Evolutionary conservation across 2,113 vertebrate genomes (phyloP).

Genomic region (Engystomops pustulosus): DNA sequence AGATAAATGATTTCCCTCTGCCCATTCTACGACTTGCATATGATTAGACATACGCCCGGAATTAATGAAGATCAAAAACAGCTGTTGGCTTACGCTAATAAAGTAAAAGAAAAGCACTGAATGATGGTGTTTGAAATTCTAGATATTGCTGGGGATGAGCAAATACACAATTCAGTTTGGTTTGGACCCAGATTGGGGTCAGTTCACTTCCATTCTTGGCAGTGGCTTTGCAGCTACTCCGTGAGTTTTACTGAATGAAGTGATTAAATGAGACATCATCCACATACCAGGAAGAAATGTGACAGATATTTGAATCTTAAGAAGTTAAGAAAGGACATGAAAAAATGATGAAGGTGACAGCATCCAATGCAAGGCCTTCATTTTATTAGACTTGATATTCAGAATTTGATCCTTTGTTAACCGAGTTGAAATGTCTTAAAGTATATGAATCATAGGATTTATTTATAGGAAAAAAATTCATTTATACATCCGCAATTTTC

Average conservation of each 20-base stretch:
- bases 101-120: slow-evolving; percentile 25
- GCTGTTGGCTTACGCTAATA: slow-evolving; percentile 37
- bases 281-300: not conserved
- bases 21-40: slow-evolving; percentile 1
- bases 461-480: not conserved
- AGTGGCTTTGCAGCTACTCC: not conserved
- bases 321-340: not conserved
- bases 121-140: slow-evolving; percentile 28
- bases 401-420: not conserved
- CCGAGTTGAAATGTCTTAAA: not conserved
- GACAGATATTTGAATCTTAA: not conserved
- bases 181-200: slow-evolving; percentile 1
- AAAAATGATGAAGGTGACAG: not conserved
- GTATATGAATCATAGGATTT: not conserved
- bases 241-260: not conserved
- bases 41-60: slow-evolving; percentile 42
- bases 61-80: slow-evolving; percentile 49
- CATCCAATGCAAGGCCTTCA: not conserved
- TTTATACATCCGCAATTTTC: not conserved
- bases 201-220: slow-evolving; percentile 11
- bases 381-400: not conserved
- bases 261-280: slow-evolving; percentile 18
- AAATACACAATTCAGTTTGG: not conserved
- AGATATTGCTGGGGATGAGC: slow-evolving; percentile 39
- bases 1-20: slow-evolving; percentile 29